Percentiles rank a stretch among this genome's conserved stretches.
Evolutionary conservation across 2,113 vertebrate genomes (phyloP).

Genomic region (Cisticola juncidis): DNA sequence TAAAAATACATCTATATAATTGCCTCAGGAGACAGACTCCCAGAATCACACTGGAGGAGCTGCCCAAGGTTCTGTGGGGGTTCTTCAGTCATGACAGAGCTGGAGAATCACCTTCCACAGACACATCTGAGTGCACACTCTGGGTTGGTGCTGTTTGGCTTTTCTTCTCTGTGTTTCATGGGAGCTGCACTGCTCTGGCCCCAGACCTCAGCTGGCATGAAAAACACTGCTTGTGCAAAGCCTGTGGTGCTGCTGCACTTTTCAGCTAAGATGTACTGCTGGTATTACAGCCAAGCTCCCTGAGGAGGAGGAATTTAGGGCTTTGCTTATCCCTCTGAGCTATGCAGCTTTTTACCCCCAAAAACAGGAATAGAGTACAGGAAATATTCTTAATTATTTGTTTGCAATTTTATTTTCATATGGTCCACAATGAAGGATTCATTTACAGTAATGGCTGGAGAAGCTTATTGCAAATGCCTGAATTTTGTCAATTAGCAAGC

Average conservation of each 20-base stretch:
- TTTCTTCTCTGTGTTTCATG: background rate
- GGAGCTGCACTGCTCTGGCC: background rate
- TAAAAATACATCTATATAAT: constrained; percentile 49
- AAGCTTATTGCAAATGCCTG: constrained; percentile 31
- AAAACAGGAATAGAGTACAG: background rate
- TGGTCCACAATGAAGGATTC: constrained; percentile 7
- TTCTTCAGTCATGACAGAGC: rapidly evolving
- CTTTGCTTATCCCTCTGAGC: background rate
- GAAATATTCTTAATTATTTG: background rate
- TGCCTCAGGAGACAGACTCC: constrained; percentile 14
- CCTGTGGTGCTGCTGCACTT: background rate
- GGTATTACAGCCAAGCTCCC: background rate
- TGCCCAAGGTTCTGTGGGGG: background rate
- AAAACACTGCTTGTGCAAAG: background rate
- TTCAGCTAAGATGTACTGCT: background rate
- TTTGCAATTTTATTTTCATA: background rate
- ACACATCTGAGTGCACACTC: background rate
- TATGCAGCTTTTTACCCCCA: background rate
- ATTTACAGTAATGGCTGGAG: constrained; percentile 13
- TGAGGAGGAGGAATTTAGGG: background rate
- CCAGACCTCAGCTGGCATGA: background rate
- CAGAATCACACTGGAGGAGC: background rate
- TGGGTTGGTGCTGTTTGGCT: background rate
- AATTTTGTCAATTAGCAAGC: constrained; percentile 54
- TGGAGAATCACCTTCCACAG: background rate